Conservation (phyloP, 1,140 invertebrate genomes). For the Megalonaias nervosa region DNA sequence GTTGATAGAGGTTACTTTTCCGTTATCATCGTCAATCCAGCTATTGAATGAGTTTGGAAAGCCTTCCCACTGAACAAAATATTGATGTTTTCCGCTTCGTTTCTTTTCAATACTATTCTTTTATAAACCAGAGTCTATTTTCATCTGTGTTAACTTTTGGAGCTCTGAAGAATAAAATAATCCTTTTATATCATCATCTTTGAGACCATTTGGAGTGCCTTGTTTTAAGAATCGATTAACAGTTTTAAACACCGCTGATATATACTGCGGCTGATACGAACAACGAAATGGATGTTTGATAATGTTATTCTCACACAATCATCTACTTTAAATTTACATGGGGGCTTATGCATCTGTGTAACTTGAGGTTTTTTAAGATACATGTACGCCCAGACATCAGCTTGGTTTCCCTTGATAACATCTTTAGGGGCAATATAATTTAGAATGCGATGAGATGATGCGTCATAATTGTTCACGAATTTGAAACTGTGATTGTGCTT, state of each 20-base stretch:
- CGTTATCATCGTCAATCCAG: conserved; percentile 13
- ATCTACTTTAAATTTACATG: conserved; percentile 23
- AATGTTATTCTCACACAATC: conserved; percentile 11
- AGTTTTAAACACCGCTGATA: conserved; percentile 25
- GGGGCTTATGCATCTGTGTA: neutral
- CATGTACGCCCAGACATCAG: conserved; percentile 17
- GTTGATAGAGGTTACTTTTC: neutral
- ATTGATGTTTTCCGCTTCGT: conserved; percentile 22
- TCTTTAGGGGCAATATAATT: conserved; percentile 16
- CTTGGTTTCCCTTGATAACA: conserved; percentile 19
- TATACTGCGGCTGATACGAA: conserved; percentile 31
- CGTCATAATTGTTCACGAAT: conserved; percentile 28
- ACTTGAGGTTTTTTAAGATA: conserved; percentile 16
- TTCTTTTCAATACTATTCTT: conserved; percentile 15
- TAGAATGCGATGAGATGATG: conserved; percentile 24
- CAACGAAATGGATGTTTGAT: conserved; percentile 21
- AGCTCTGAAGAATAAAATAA: neutral
- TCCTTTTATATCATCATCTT: conserved; percentile 13
- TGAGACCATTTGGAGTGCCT: conserved; percentile 3
- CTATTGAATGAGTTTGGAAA: conserved; percentile 25
- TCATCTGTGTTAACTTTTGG: conserved; percentile 5
- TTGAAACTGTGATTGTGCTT: conserved; percentile 13
- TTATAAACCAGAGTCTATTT: conserved; percentile 23
- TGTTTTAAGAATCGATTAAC: conserved; percentile 21
- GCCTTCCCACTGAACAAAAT: conserved; percentile 18